Conservation (phyloP, 1,140 invertebrate genomes). For the Heliconius melpomene region DNA sequence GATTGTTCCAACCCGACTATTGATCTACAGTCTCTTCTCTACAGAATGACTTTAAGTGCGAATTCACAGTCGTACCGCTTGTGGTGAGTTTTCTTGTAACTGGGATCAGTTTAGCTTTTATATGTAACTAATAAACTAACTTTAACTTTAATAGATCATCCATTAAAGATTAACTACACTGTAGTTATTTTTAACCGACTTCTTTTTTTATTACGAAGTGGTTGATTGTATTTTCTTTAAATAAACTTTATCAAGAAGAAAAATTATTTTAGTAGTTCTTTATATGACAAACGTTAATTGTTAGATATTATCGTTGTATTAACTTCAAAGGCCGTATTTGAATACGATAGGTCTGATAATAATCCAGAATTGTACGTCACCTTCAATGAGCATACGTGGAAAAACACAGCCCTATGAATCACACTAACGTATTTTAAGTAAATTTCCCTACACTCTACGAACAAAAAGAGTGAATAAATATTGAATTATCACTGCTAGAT, state of each 20-base stretch:
- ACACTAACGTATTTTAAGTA: background rate
- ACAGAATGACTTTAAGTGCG: constrained; percentile 36
- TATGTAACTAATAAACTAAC: no score
- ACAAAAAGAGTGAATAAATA: background rate
- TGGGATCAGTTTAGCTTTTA: background rate
- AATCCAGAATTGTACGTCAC: background rate
- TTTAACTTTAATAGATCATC: no score
- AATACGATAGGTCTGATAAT: background rate
- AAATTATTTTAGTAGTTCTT: background rate
- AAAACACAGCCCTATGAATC: background rate
- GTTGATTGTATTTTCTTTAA: background rate
- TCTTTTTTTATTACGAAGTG: no score
- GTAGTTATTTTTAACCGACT: no score
- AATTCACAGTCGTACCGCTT: constrained; percentile 19
- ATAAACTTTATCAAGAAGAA: background rate
- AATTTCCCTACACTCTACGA: background rate
- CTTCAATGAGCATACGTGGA: background rate
- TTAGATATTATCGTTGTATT: background rate
- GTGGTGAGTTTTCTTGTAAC: background rate
- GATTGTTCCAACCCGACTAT: constrained; percentile 43
- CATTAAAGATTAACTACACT: no score
- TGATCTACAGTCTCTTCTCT: constrained; percentile 38
- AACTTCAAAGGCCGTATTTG: background rate
- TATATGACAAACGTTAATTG: background rate
- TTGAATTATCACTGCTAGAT: background rate